phyloP scores from a whole-genome alignment of 92 coral and sea anemone genomes.

The Paramuricea clavata region DNA sequence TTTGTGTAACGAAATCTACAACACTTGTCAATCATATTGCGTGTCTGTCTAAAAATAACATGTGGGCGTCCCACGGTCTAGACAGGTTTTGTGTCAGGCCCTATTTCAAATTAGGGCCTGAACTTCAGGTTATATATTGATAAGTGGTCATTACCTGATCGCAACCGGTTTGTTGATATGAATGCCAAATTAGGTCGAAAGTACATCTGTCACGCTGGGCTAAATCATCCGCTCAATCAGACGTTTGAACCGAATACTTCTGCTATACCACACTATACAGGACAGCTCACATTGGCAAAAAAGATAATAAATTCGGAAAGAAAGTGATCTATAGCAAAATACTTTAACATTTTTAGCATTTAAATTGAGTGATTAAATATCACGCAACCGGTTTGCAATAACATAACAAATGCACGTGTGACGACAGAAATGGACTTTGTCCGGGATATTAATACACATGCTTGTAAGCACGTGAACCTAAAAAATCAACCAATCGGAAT shows the following conservation, averaged over 20 bases:
- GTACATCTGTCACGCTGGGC: neutral
- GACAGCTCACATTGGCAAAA: neutral
- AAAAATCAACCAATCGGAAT: slow-evolving; percentile 18
- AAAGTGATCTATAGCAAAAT: too few relatives aligned
- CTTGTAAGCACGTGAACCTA: slow-evolving; percentile 1
- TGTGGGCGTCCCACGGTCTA: too few relatives aligned
- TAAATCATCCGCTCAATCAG: neutral
- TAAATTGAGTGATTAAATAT: neutral
- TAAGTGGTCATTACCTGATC: too few relatives aligned
- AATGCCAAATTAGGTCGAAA: neutral
- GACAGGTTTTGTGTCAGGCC: too few relatives aligned
- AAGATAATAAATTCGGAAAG: too few relatives aligned
- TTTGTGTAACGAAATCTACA: too few relatives aligned
- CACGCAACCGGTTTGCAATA: neutral
- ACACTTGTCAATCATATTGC: too few relatives aligned
- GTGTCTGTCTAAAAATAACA: too few relatives aligned
- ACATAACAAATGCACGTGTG: slow-evolving; percentile 5
- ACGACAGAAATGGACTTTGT: slow-evolving; percentile 17
- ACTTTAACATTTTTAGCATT: neutral
- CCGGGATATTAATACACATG: neutral
- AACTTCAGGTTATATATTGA: too few relatives aligned
- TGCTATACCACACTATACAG: neutral
- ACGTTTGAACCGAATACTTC: neutral
- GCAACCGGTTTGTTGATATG: neutral
- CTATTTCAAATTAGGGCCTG: too few relatives aligned